phyloP scores from a whole-genome alignment of 2,797 vertebrate species.

The Synanceia verrucosa region DNA sequence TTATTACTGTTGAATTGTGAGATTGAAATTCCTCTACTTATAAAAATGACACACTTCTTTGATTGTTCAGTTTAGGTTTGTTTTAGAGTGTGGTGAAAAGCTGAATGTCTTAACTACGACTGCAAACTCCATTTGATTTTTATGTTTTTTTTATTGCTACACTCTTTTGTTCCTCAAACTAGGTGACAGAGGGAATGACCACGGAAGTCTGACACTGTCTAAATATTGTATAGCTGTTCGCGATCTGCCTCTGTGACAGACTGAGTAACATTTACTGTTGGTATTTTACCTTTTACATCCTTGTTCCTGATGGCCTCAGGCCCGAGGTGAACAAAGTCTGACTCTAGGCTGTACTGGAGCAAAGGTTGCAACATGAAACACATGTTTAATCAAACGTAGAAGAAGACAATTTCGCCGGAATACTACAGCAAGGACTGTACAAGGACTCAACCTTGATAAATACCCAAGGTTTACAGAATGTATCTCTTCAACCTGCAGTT shows the following conservation, averaged over 20 bases:
- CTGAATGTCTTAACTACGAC: too few relatives aligned
- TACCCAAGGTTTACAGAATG: background rate
- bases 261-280: background rate
- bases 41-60: background rate
- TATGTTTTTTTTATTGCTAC: background rate
- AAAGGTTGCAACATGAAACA: background rate
- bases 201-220: background rate
- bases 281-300: slow-evolving; percentile 29
- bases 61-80: background rate
- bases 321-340: slow-evolving; percentile 6
- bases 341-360: background rate
- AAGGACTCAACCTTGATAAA: background rate
- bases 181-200: background rate
- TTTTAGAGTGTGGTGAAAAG: background rate
- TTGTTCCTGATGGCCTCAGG: slow-evolving; percentile 38
- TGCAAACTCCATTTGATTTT: background rate
- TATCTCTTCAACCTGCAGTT: background rate
- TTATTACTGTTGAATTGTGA: background rate
- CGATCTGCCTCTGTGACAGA: background rate
- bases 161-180: background rate
- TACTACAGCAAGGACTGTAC: too few relatives aligned
- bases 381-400: background rate
- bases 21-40: background rate
- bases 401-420: background rate
- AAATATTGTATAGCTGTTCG: background rate